A percentile compares a stretch with the other conserved stretches of the same genome.
Evolutionary conservation across 2,113 vertebrate genomes (phyloP).

Genomic region (Centrocercus urophasianus): DNA sequence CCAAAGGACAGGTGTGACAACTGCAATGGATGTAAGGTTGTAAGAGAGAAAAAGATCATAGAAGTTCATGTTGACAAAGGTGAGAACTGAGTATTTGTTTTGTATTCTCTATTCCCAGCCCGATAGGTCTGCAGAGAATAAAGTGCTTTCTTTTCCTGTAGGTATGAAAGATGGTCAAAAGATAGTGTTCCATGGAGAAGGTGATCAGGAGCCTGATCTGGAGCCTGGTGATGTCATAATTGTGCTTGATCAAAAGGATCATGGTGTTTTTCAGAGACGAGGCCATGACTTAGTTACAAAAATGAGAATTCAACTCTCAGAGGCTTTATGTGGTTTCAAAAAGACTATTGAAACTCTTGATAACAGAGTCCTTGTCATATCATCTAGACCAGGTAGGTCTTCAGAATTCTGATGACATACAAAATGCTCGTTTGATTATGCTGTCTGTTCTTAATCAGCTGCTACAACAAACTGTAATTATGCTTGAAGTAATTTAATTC

Average conservation of each 20-base stretch:
- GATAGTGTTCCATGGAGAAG: slow-evolving; percentile 94
- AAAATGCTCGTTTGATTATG: not conserved
- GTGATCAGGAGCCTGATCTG: slow-evolving; percentile 95
- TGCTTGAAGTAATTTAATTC: not conserved
- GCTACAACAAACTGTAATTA: not conserved
- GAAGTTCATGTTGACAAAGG: slow-evolving; percentile 97
- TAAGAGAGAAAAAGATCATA: slow-evolving; percentile 93
- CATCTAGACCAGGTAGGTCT: slow-evolving; percentile 83
- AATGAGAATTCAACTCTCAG: slow-evolving; percentile 90
- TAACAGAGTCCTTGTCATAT: slow-evolving; percentile 85
- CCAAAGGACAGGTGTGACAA: slow-evolving; percentile 92
- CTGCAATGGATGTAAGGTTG: slow-evolving; percentile 92
- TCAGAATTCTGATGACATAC: not conserved
- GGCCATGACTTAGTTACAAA: slow-evolving; percentile 88
- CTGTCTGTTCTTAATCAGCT: not conserved
- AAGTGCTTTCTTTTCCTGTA: slow-evolving; percentile 24
- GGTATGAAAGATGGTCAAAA: slow-evolving; percentile 98
- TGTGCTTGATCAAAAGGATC: slow-evolving; percentile 93
- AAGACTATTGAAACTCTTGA: slow-evolving; percentile 89
- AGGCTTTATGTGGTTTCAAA: slow-evolving; percentile 94
- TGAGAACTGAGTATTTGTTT: slow-evolving; percentile 36
- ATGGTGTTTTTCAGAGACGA: slow-evolving; percentile 86
- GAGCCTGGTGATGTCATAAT: slow-evolving; percentile 95
- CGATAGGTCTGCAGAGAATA: not conserved
- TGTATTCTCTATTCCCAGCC: not conserved